Base-by-base conservation (phyloP, 2,113 vertebrate genomes). In the Pungitius pungitius region DNA sequence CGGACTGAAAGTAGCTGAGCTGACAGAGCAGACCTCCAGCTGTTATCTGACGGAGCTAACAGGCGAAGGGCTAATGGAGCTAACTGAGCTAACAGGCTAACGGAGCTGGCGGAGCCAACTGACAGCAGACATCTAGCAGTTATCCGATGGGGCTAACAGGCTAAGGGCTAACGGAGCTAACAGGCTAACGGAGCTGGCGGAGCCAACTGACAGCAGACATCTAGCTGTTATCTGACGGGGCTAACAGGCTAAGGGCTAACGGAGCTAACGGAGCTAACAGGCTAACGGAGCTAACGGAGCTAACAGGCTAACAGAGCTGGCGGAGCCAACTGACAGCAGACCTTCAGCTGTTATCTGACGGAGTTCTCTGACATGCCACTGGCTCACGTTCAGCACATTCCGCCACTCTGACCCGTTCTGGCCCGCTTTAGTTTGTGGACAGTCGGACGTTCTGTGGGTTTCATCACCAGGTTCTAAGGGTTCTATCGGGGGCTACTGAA, bases 331-430 rank as follows among this genome's bases (percentile, higher is more conserved):
- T 51, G 39, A 10, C 39, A 40, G 39, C 39, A 40, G 39, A 40
- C 39, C 11, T 9, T 40, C 39, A 40, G 39, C 39, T 40, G 39
- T 40, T 13, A 13, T 40, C 39, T 40, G 39, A 40, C 39, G 39
- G 54, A 61, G 57, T 30, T 30, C 2, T 30, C 30, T 30, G 30
- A 47, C 66, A 83, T 83, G 81, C 87, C 78, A 58, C 64, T 10
- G 49, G 60, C 55, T 60, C 78, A 33, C 20, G 78, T 14, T 0
- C 58, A 58, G 64, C 73, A 68, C 75, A 63, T 77, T 66, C 37
- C 55, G 13, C 62, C 40, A 9, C 33, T 39, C 45, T 0, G 9
- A 26, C 22, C 66, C 51, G 45, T 26, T 39, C 45, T 0, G 9
- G n/a, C 22, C 66, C 51, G 45, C 66, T 66, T 22, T 58, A 30